Base-by-base conservation (phyloP, 1,140 invertebrate genomes). In the Choristoneura fumiferana region DNA sequence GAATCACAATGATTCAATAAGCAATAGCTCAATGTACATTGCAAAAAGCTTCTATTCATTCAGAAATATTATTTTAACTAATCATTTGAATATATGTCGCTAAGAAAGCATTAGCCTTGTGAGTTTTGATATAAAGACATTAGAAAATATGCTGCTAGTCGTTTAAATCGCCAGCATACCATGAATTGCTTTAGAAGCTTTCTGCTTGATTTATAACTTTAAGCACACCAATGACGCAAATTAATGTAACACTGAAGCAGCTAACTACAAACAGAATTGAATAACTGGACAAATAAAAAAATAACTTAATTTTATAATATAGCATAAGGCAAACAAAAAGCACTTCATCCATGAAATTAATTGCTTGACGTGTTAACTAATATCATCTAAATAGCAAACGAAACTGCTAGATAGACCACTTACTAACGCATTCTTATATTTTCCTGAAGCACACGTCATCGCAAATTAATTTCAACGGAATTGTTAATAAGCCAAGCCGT, bases 401-500 rank as follows among this genome's bases (percentile, higher is more conserved):
- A n/a, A n/a, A n/a, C n/a, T n/a, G n/a, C n/a, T n/a, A n/a, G n/a
- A n/a, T n/a, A n/a, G 22, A 29, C 2, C 6, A 3, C 6, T 29
- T 29, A 29, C 22, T 29, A 29, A 29, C n/a, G n/a, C n/a, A n/a
- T 29, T 29, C 6, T 3, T 29, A 29, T 29, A 3, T 29, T 6
- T 29, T 29, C 6, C 2, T 29, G 2, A 29, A 29, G 2, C 6
- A 6, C 43, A 33, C 43, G 43, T 22, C 43, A 49, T 12, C 18
- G 18, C 12, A 59, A 53, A 38, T 69, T 81, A 71, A 76, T 77
- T 73, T 72, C 64, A 68, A 62, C 58, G 73, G 61, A 63, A 13
- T 56, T 57, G 58, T 76, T 69, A 74, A 58, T 64, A 68, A 71
- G 69, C 60, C 67, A 76, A 84, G 76, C 74, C 67, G 62, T 54